A percentile compares a stretch with the other conserved stretches of the same genome.
Conservation (phyloP, 1,140 invertebrate genomes). For the Ceratoteleas bidentatus region DNA sequence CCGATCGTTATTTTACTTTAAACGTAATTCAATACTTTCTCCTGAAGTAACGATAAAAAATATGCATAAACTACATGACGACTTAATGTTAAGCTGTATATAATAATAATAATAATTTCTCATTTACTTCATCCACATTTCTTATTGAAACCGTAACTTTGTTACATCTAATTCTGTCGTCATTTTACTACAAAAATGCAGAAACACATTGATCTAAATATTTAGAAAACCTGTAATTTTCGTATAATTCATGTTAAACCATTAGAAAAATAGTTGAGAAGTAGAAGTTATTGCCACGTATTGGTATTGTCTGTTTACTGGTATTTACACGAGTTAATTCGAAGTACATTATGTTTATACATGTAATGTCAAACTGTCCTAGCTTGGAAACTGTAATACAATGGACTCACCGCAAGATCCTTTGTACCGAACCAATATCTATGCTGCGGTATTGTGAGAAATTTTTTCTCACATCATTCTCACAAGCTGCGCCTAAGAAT, state of each 20-base stretch:
- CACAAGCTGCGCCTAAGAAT: conserved; percentile 17
- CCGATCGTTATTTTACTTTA: too few relatives aligned
- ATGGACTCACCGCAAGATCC: conserved; percentile 12
- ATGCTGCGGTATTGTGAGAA: conserved; percentile 34
- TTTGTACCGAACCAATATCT: conserved; percentile 11
- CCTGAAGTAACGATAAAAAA: too few relatives aligned
- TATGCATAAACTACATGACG: too few relatives aligned
- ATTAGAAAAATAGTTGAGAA: background rate
- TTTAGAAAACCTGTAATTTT: too few relatives aligned
- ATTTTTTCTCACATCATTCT: conserved; percentile 46
- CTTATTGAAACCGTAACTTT: too few relatives aligned
- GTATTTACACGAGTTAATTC: conserved; percentile 5
- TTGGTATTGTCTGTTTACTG: background rate
- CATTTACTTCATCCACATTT: too few relatives aligned
- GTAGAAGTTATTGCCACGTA: background rate
- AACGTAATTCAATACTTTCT: too few relatives aligned
- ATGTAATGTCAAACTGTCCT: conserved; percentile 40
- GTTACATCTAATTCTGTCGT: too few relatives aligned
- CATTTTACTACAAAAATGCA: background rate
- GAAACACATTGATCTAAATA: too few relatives aligned
- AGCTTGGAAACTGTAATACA: conserved; percentile 24
- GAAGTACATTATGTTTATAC: conserved; percentile 31
- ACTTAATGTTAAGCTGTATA: too few relatives aligned
- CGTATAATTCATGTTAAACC: too few relatives aligned
- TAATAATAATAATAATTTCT: too few relatives aligned